Percentiles rank a stretch among this genome's conserved stretches.
Evolutionary conservation across 2,113 vertebrate genomes (phyloP).

Genomic region (Engraulis encrasicolus): DNA sequence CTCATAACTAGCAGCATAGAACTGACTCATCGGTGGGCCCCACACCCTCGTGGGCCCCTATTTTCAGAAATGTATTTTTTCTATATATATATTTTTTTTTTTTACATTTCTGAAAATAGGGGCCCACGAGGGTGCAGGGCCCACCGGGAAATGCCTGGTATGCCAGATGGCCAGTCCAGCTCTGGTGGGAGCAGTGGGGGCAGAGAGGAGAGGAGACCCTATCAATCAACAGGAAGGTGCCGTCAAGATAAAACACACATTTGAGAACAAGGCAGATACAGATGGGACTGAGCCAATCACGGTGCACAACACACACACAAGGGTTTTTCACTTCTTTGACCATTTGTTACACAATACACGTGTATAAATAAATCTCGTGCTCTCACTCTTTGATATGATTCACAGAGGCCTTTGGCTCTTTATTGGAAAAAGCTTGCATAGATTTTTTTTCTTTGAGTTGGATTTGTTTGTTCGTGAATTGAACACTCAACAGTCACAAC

Average conservation of each 20-base stretch:
- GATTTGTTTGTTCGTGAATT: background rate
- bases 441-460: background rate
- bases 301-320: background rate
- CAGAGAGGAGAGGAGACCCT: background rate
- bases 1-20: too few species aligned
- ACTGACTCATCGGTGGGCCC: too few species aligned
- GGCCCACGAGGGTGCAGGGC: too few species aligned
- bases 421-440: conserved; percentile 14
- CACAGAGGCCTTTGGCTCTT: conserved; percentile 4
- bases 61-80: too few species aligned
- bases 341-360: background rate
- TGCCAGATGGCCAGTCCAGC: too few species aligned
- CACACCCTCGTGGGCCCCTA: too few species aligned
- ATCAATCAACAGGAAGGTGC: conserved; percentile 59
- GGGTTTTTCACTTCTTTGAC: background rate
- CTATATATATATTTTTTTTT: too few species aligned
- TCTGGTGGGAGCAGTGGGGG: too few species aligned
- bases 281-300: conserved; percentile 22
- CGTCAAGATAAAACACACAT: conserved; percentile 47
- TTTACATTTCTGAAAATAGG: too few species aligned
- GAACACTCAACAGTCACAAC: background rate
- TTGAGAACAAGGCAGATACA: conserved; percentile 40
- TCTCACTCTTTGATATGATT: background rate
- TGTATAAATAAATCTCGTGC: too few species aligned
- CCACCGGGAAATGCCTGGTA: too few species aligned